Conservation (phyloP, 2,888 invertebrate genomes). For the Urechis unicinctus region DNA sequence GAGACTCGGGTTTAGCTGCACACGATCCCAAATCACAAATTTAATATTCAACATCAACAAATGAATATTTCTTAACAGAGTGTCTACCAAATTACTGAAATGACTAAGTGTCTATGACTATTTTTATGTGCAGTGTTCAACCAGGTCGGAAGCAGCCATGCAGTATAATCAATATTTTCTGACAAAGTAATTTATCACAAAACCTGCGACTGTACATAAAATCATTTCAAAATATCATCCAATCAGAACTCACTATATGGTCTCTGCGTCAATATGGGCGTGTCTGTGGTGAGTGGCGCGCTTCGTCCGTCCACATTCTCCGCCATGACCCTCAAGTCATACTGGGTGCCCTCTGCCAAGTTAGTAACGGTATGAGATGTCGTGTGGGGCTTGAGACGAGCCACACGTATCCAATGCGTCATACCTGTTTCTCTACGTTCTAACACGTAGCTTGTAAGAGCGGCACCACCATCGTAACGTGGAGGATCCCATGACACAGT, state of each 20-base stretch:
- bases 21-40: neutral
- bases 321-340: constrained; percentile 78
- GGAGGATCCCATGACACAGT: constrained; percentile 80
- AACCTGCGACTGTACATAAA: no score
- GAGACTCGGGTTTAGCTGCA: constrained; percentile 19
- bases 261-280: constrained; percentile 27
- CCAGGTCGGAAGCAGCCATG: no score
- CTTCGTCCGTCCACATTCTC: constrained; percentile 78
- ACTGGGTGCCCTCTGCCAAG: constrained; percentile 72
- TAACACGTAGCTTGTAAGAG: constrained; percentile 77
- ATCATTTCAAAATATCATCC: no score
- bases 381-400: constrained; percentile 71
- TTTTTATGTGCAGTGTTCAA: no score
- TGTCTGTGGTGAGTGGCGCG: constrained; percentile 56
- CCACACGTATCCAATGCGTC: constrained; percentile 86
- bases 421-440: constrained; percentile 59
- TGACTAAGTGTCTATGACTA: no score
- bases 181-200: no score
- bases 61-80: no score
- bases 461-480: constrained; percentile 86
- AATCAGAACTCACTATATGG: constrained; percentile 33
- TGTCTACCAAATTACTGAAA: no score
- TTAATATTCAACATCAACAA: neutral
- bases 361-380: constrained; percentile 43
- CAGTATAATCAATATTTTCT: no score